These are phyloP conservation scores for Mormoops blainvillei DNA, from an alignment of 2,113 vertebrate species.

Conservation along the genomic window DNA sequence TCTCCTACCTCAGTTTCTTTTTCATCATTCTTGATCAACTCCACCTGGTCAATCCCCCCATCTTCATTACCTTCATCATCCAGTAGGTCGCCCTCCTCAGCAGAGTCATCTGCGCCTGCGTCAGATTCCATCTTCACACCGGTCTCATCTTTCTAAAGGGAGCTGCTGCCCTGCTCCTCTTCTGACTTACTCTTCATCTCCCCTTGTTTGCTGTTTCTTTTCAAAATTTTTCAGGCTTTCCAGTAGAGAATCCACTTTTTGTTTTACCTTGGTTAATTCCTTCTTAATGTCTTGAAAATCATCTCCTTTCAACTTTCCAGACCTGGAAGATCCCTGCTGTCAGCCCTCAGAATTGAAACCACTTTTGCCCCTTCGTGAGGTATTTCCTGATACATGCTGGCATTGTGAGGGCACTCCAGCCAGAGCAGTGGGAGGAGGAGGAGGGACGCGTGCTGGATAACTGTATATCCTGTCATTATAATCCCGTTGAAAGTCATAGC, in stretches of 20 bases:
- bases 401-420: constrained; percentile 90
- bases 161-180: constrained; percentile 81
- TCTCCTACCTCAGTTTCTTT: constrained; percentile 81
- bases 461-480: constrained; percentile 83
- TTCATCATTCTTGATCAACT: constrained; percentile 79
- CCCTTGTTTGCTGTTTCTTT: constrained; percentile 87
- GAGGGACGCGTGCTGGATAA: constrained; percentile 87
- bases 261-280: constrained; percentile 90
- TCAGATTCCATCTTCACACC: constrained; percentile 82
- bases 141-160: constrained; percentile 82
- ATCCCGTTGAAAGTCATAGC: too few relatives aligned
- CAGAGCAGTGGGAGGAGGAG: constrained; percentile 86
- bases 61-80: constrained; percentile 85
- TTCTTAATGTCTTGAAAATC: constrained; percentile 91
- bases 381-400: constrained; percentile 87
- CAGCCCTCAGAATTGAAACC: constrained; percentile 89
- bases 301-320: constrained; percentile 84
- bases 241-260: constrained; percentile 91
- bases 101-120: constrained; percentile 83
- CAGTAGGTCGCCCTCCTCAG: constrained; percentile 87
- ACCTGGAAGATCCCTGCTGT: constrained; percentile 84
- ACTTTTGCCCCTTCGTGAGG: constrained; percentile 86
- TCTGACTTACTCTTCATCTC: constrained; percentile 85
- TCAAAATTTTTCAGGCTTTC: constrained; percentile 90
- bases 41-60: constrained; percentile 83